These are phyloP conservation scores for Amaurobius ferox DNA, from an alignment of 2,888 invertebrate genomes.

Conservation along the genomic window DNA sequence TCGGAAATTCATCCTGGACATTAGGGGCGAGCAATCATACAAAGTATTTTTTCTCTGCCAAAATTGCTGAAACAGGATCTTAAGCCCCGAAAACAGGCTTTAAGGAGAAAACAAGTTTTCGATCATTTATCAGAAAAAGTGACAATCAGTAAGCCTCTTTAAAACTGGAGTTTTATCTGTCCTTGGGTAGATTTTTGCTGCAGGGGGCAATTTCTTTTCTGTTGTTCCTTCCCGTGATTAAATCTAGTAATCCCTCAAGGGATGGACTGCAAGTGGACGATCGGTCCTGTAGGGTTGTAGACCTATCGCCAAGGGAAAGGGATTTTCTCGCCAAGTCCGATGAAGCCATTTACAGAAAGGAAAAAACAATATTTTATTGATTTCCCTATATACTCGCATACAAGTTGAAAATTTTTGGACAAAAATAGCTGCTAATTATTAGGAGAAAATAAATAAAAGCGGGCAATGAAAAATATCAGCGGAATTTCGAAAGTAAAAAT, in stretches of 20 bases:
- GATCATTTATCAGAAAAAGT: conserved; percentile 68
- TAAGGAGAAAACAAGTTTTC: conserved; percentile 64
- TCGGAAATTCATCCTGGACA: not conserved
- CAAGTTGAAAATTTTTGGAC: too few species aligned
- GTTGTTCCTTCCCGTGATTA: conserved; percentile 58
- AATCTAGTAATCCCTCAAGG: conserved; percentile 69
- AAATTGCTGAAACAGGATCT: conserved; percentile 14
- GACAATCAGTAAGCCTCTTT: conserved; percentile 71
- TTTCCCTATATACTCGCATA: too few species aligned
- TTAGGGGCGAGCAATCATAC: not conserved
- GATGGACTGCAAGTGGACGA: conserved; percentile 57
- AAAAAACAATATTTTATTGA: too few species aligned
- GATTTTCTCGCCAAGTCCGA: not conserved
- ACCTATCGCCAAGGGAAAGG: conserved; percentile 20
- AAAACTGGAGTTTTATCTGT: conserved; percentile 67
- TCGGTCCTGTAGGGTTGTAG: conserved; percentile 31
- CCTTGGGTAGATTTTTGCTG: conserved; percentile 54
- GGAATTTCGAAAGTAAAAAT: too few species aligned
- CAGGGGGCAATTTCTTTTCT: conserved; percentile 42
- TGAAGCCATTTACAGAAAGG: not conserved
- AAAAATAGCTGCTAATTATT: too few species aligned
- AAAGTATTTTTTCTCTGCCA: not conserved
- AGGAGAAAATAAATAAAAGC: too few species aligned
- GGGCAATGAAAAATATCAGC: too few species aligned
- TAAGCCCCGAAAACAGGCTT: conserved; percentile 32